Evolutionary conservation across 2,113 vertebrate genomes (phyloP), one percentile per base, ranked within the genome.

Genomic region (Paracanthobrama guichenoti): DNA sequence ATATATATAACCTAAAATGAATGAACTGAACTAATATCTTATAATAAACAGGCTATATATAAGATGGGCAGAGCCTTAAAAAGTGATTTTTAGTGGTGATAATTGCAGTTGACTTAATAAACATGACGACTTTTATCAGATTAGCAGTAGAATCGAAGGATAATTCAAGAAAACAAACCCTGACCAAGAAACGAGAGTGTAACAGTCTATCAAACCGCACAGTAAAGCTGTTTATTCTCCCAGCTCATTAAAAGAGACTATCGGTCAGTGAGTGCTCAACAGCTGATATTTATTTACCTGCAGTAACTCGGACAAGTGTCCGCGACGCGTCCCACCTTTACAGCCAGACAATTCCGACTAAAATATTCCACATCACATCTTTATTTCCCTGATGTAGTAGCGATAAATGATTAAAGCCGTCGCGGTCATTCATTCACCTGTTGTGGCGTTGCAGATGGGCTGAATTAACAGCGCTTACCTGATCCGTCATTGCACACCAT

Each of bases 401-500:
- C 11, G 20, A 42, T 35, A 20, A 62, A 62, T 22, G 9, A 22
- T 2, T 22, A 55, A 20, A 72, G 48, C 12, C 24, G 64, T 48
- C 31, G 28, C 80, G 48, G 55, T 62, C 76, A 87, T 86, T 78
- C 82, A 90, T 90, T 88, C 90, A 94, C 93, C 92, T 91, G 89
- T 76, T 79, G 16, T 83, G 26, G 71, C 71, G 59, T 44, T 66
- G 80, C 64, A 66, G 71, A 73, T 74, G 0, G 44, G 85, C 82
- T 66, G 74, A 79, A 89, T 82, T 88, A 88, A 66, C 76, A 62
- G 62, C 42, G 89, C 84, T 93, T 93, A 94, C 92, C 91, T 94
- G 92, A 89, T 92, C 89, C 86, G 72, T 57, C 75, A 44, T 79
- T 90, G 90, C 92, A 93, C 93, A 91, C 18, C 79, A 92, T 92